Percentiles rank a stretch among this genome's conserved stretches.
Conservation (phyloP, 2,797 vertebrate genomes). For the Dendrocincla tyrannina region DNA sequence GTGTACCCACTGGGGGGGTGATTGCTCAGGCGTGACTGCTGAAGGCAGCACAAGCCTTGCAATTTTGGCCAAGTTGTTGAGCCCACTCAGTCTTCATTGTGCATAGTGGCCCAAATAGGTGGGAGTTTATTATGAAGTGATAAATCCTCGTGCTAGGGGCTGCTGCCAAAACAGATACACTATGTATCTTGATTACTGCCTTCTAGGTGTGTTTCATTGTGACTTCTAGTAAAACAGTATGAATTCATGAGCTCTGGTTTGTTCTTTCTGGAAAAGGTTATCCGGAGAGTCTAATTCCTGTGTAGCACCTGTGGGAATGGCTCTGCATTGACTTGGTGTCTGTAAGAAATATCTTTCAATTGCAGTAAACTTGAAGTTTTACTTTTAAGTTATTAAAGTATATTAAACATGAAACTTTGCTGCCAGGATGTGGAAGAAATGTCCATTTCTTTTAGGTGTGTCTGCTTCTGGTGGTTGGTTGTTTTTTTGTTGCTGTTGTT, state of each 20-base stretch:
- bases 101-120: background rate
- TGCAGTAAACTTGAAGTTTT: background rate
- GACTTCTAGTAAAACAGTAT: background rate
- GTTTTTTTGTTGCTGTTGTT: background rate
- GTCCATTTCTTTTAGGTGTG: background rate
- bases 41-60: background rate
- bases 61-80: background rate
- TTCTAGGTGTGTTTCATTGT: background rate
- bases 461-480: background rate
- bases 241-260: background rate
- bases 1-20: accelerated
- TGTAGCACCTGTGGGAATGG: background rate
- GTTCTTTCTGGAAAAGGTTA: background rate
- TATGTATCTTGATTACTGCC: background rate
- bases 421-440: background rate
- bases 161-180: background rate
- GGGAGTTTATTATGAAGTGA: background rate
- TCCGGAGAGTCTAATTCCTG: background rate
- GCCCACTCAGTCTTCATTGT: background rate
- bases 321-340: background rate
- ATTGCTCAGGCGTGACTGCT: background rate
- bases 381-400: no score
- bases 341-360: background rate
- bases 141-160: background rate
- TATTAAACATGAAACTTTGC: background rate